Base-by-base conservation (phyloP, 2,797 vertebrate genomes). In the Ispidina lecontei region DNA sequence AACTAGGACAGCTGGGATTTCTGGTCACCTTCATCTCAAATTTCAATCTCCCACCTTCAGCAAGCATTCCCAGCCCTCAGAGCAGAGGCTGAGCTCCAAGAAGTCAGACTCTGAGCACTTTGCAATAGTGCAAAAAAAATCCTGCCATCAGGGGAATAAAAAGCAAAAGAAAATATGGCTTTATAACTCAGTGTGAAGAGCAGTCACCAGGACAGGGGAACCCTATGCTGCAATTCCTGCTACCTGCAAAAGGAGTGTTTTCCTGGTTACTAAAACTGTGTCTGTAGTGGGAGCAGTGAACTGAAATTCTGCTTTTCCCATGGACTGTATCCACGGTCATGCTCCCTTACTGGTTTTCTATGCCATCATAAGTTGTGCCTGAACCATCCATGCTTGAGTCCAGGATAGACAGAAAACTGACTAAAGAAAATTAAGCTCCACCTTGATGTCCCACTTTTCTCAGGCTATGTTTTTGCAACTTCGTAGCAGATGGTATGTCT, bases 381-480 rank as follows among this genome's bases (percentile, higher is more conserved):
- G 65, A 63, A 69, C 49, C 64, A 51, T 56, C 83, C 82, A 8
- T 0, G 0, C 51, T 91, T 28, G 0, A 65, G 78, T 65, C 63
- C 92, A 59, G 93, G 78, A 76, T n/a, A 93, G 89, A 93, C 87
- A 75, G 91, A 95, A 95, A 94, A 94, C 65, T 82, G 93, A 92
- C 93, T 95, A 90, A 94, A 96, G 95, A 91, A 93, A 82, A 95
- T 93, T 93, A 96, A 80, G 90, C 91, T 94, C 93, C 94, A 96
- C 93, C 94, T 96, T 96, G 95, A 95, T 95, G 93, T 93, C 93
- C 90, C 93, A 95, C 95, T 96, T 96, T 96, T 96, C 91, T 96
- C 76, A 94, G 96, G 91, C 91, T 93, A 94, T 91, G 94, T 94
- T 95, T 96, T 96, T 94, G 87, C 82, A 94, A 93, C 79, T 93